Evolutionary conservation across 2,797 vertebrate species (phyloP), one percentile per base, ranked within the genome.

Genomic region (Sebastes itinus): DNA sequence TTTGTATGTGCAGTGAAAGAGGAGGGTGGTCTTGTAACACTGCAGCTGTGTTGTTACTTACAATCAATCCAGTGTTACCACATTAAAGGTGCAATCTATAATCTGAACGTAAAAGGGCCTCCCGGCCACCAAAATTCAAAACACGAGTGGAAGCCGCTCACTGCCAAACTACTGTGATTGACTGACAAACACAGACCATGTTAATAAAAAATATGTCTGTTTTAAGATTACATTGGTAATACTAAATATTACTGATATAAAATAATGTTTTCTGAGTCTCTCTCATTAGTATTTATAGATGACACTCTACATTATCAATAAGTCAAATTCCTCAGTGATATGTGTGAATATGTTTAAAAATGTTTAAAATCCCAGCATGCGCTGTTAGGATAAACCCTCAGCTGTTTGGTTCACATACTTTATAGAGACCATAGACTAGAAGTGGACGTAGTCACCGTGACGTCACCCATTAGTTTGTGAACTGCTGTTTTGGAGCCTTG

Each of bases 1-100:
- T 78, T 56, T 25, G 23, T 12, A 20, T 77, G 32, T 54, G 12
- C 42, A 46, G 25, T 30, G 28, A 13, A 25, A 14, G 9, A 2
- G 33, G 18, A 22, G 55, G n/a, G 55, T 4, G 63, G 65, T 69
- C 46, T 38, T 56, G 32, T 18, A 63, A 73, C 54, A 32, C 64
- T 25, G 55, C 35, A 72, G 49, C 5, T 78, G 64, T 71, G 38
- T 73, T 80, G 42, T 56, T 82, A 49, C 30, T 58, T 58, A 32
- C 27, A 86, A 84, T 85, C 70, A 82, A 22, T 82, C 23, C 6
- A 16, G 38, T 72, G 69, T 75, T 80, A 46, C 30, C 62, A 49
- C 62, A 2, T 72, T 63, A 67, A 79, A 84, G 28, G 77, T 79
- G 71, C 52, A 66, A n/a, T 81, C 27, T 72, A 7, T 33, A 76